Conservation (phyloP, 2,888 invertebrate genomes). For the Hartigia nigra region DNA sequence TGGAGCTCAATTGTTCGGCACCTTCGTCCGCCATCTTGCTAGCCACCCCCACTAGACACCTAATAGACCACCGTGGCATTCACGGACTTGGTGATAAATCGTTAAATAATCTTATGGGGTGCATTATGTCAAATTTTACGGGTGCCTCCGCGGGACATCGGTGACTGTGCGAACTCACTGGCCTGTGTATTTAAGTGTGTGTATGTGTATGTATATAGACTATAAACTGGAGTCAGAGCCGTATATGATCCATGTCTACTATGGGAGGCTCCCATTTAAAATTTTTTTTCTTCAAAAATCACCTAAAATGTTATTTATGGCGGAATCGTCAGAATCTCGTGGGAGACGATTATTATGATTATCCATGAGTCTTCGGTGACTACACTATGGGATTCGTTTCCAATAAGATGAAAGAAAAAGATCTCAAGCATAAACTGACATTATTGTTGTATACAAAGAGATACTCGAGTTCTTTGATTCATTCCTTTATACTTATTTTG, state of each 20-base stretch:
- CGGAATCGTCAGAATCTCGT: background rate
- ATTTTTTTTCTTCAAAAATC: background rate
- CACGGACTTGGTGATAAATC: slow-evolving; percentile 55
- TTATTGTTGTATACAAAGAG: background rate
- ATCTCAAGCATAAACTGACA: background rate
- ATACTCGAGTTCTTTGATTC: background rate
- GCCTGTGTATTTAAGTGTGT: background rate
- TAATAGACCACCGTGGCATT: slow-evolving; percentile 52
- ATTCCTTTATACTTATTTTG: background rate
- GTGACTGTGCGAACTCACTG: background rate
- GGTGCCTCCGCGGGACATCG: slow-evolving; percentile 30
- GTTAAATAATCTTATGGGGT: slow-evolving; percentile 56
- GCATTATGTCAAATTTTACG: slow-evolving; percentile 57
- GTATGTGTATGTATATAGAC: background rate
- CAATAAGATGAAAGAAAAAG: background rate
- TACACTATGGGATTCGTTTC: background rate
- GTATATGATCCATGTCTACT: background rate
- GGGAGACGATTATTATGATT: background rate
- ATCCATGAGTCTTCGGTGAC: background rate
- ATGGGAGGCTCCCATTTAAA: background rate
- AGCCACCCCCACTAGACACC: slow-evolving; percentile 39
- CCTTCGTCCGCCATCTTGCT: slow-evolving; percentile 49
- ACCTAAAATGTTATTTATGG: background rate
- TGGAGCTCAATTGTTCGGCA: slow-evolving; percentile 54
- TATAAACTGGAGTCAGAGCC: background rate